Percentiles rank a stretch among this genome's conserved stretches.
Evolutionary conservation across 2,888 invertebrate genomes (phyloP).

Genomic region (Epistrophella euchroma): DNA sequence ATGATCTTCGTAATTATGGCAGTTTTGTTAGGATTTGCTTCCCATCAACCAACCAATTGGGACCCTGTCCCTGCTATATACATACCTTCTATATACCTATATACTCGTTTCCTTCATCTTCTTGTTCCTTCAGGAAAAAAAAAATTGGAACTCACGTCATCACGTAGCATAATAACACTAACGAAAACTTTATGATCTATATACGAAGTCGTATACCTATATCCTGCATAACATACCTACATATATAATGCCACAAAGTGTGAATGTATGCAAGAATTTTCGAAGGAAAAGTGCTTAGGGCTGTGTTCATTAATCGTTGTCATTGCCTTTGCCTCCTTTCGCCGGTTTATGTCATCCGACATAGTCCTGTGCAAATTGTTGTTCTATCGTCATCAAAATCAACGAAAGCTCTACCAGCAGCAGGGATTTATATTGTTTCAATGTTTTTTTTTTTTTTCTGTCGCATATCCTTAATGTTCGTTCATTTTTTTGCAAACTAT

Average conservation of each 20-base stretch:
- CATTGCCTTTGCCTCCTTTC: constrained; percentile 27
- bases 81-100: no score
- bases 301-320: constrained; percentile 74
- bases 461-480: constrained; percentile 47
- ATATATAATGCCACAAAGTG: constrained; percentile 18
- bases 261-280: constrained; percentile 37
- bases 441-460: constrained; percentile 9
- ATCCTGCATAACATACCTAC: not conserved
- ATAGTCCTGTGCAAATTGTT: constrained; percentile 36
- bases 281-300: constrained; percentile 62
- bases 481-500: constrained; percentile 32
- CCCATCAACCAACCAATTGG: constrained; percentile 64
- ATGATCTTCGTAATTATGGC: constrained; percentile 75
- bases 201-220: not conserved
- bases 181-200: constrained; percentile 21
- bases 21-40: constrained; percentile 70
- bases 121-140: not conserved
- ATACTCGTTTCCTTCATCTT: constrained; percentile 6
- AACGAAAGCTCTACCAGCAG: constrained; percentile 23
- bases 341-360: constrained; percentile 35
- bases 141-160: constrained; percentile 19
- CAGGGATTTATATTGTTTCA: constrained; percentile 58
- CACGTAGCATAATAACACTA: constrained; percentile 51
- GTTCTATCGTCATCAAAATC: constrained; percentile 64
- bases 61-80: not conserved